phyloP scores from a whole-genome alignment of 2,797 vertebrate genomes.

The Eptatretus atami region DNA sequence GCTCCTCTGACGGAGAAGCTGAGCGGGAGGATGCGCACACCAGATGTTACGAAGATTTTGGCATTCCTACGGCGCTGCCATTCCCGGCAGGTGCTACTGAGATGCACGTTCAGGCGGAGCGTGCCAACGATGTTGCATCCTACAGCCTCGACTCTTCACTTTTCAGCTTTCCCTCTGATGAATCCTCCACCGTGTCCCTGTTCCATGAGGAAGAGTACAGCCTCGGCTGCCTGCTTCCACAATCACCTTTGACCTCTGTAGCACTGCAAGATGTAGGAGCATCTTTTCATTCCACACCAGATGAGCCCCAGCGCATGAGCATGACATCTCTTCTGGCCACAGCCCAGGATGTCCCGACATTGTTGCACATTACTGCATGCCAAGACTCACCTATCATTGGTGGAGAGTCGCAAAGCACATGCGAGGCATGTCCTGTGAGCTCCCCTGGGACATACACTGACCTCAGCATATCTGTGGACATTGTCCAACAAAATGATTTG shows the following conservation, averaged over 20 bases:
- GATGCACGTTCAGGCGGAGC: not conserved
- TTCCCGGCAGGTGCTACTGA: not conserved
- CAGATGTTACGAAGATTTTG: not conserved
- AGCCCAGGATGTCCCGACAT: no score
- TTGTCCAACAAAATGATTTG: no score
- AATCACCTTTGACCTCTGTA: not conserved
- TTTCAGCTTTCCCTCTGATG: constrained; percentile 4
- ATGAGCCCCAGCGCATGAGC: no score
- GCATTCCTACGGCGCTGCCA: not conserved
- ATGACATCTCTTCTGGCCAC: no score
- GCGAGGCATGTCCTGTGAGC: no score
- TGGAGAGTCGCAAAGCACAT: no score
- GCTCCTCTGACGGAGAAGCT: constrained; percentile 1
- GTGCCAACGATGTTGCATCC: not conserved
- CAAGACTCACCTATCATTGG: no score
- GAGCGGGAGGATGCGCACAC: not conserved
- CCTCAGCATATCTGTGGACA: no score
- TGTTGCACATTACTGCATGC: no score
- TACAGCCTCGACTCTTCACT: constrained; percentile 5
- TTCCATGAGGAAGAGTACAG: not conserved
- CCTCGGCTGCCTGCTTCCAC: not conserved
- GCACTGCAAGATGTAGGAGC: no score
- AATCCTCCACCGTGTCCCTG: not conserved
- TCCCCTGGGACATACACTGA: no score
- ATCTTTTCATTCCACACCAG: no score